Evolutionary conservation across 2,797 vertebrate genomes (phyloP).

Genomic region (Neopelma chrysocephalum): DNA sequence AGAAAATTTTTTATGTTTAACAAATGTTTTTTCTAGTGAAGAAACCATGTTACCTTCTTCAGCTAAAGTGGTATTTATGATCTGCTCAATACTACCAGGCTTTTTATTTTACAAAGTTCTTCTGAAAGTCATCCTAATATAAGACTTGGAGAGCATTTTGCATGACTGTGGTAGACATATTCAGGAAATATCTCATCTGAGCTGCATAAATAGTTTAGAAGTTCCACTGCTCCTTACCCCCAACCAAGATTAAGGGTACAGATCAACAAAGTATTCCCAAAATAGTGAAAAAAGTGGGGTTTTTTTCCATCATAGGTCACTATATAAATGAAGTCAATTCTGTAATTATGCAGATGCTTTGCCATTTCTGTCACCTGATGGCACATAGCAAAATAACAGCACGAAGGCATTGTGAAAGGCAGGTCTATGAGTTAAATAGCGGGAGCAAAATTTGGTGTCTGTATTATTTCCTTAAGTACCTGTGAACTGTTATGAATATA

Average conservation of each 20-base stretch:
- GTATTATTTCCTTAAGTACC: neutral
- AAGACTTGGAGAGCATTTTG: neutral
- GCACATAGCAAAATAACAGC: neutral
- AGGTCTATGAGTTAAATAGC: neutral
- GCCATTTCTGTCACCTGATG: neutral
- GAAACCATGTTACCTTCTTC: neutral
- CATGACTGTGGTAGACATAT: neutral
- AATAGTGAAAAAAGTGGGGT: rapidly evolving
- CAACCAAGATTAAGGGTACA: neutral
- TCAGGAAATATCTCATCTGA: neutral
- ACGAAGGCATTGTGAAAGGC: neutral
- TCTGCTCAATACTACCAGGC: neutral
- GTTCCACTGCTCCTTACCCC: neutral
- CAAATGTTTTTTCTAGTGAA: neutral
- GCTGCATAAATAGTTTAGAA: neutral
- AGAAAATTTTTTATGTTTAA: neutral
- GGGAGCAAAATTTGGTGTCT: neutral
- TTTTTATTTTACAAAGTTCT: neutral
- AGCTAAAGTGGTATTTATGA: neutral
- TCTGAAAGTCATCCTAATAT: neutral
- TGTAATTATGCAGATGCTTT: neutral
- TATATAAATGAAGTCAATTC: neutral
- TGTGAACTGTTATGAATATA: neutral
- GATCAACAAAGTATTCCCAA: neutral
- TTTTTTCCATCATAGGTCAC: neutral